A percentile compares a stretch with the other conserved stretches of the same genome.
These are phyloP conservation scores for Tuberolachnus salignus DNA, from an alignment of 2,888 invertebrate species.

Conservation along the genomic window DNA sequence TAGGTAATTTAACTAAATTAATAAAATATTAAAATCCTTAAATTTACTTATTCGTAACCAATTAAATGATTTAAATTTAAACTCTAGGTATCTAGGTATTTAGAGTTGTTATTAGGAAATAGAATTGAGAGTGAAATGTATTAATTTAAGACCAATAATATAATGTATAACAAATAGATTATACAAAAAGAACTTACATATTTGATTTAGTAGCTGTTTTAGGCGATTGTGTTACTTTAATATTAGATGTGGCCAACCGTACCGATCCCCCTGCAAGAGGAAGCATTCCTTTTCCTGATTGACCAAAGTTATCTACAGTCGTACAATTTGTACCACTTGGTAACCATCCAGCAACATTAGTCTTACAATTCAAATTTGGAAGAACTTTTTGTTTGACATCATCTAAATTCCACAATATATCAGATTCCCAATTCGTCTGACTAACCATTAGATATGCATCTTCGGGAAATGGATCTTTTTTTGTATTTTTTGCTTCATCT, in stretches of 20 bases:
- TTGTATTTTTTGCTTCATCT: conserved; percentile 61
- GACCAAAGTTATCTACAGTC: conserved; percentile 72
- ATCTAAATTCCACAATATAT: conserved; percentile 97
- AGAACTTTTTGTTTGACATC: conserved; percentile 89
- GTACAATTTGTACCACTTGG: conserved; percentile 87
- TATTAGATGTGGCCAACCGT: conserved; percentile 59
- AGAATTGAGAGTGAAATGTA: too few relatives aligned
- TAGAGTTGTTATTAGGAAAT: too few relatives aligned
- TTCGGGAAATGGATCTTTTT: conserved; percentile 74
- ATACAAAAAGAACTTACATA: conserved; percentile 28
- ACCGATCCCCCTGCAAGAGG: conserved; percentile 62
- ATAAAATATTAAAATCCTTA: too few relatives aligned
- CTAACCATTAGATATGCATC: conserved; percentile 96
- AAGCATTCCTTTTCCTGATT: conserved; percentile 69
- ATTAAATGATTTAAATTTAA: too few relatives aligned
- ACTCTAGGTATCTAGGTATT: too few relatives aligned
- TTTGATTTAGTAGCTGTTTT: conserved; percentile 48
- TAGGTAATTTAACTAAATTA: too few relatives aligned
- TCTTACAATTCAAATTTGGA: conserved; percentile 86
- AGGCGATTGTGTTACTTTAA: conserved; percentile 52
- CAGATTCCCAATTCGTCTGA: conserved; percentile 97
- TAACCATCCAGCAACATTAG: conserved; percentile 95
- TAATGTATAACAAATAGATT: too few relatives aligned
- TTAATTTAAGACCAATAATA: too few relatives aligned
- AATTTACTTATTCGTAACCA: too few relatives aligned